A percentile compares a stretch with the other conserved stretches of the same genome.
These are phyloP conservation scores for Anastrepha ludens DNA, from an alignment of 1,140 invertebrate genomes.

Conservation along the genomic window DNA sequence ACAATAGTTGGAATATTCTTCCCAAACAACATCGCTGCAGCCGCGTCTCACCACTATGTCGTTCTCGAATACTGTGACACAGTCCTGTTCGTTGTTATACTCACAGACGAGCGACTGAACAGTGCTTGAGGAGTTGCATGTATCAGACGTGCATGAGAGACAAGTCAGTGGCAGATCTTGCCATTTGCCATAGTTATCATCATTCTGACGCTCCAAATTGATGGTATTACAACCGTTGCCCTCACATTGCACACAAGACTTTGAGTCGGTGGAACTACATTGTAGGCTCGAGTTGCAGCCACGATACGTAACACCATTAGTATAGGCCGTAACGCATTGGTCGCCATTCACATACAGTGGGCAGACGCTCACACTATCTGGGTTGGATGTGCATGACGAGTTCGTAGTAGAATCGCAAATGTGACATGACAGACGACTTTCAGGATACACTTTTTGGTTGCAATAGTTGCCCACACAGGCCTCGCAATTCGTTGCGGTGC, in stretches of 20 bases:
- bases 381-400: slow-evolving; percentile 59
- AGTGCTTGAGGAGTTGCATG: not conserved
- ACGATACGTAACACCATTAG: slow-evolving; percentile 64
- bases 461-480: slow-evolving; percentile 63
- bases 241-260: slow-evolving; percentile 63
- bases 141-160: slow-evolving; percentile 59
- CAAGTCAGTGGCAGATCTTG: slow-evolving; percentile 69
- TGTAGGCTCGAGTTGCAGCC: slow-evolving; percentile 62
- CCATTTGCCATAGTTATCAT: slow-evolving; percentile 70
- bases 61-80: slow-evolving; percentile 65
- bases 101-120: slow-evolving; percentile 52
- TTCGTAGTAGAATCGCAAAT: slow-evolving; percentile 66
- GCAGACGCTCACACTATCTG: slow-evolving; percentile 63
- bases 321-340: slow-evolving; percentile 65
- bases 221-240: slow-evolving; percentile 66
- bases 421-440: slow-evolving; percentile 63
- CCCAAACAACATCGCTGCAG: slow-evolving; percentile 63
- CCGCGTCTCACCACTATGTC: slow-evolving; percentile 63
- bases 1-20: slow-evolving; percentile 59
- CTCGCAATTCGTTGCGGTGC: slow-evolving; percentile 61
- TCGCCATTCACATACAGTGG: slow-evolving; percentile 62
- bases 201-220: slow-evolving; percentile 60
- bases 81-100: slow-evolving; percentile 70
- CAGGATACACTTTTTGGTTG: slow-evolving; percentile 64
- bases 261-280: slow-evolving; percentile 63